Conservation (phyloP, 2,797 vertebrate species). For the Spondyliosoma cantharus region DNA sequence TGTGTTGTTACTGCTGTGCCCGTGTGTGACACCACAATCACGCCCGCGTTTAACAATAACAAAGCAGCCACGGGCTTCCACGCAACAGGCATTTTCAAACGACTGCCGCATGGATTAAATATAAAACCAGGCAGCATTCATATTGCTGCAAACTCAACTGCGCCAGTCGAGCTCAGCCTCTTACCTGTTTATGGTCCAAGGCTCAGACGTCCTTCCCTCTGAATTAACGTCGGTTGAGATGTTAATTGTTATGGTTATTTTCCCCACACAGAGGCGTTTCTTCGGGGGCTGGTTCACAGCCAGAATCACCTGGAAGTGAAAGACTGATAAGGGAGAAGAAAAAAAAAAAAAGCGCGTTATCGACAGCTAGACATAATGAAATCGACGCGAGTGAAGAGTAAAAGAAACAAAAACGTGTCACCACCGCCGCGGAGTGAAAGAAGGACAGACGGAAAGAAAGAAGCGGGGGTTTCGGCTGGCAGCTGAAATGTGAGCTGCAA, state of each 20-base stretch:
- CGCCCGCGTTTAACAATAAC: constrained; percentile 20
- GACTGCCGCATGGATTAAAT: constrained; percentile 7
- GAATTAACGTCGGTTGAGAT: constrained; percentile 30
- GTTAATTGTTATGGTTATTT: constrained; percentile 27
- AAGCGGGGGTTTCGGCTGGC: constrained; percentile 17
- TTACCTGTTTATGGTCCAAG: constrained; percentile 69
- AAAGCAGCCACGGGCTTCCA: constrained; percentile 21
- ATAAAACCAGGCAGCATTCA: constrained; percentile 14
- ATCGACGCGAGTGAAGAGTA: constrained; percentile 11
- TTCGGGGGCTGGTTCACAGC: not conserved
- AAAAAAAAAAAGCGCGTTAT: not conserved
- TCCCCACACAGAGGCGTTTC: constrained; percentile 9
- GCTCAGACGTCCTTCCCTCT: constrained; percentile 20
- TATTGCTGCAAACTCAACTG: constrained; percentile 53
- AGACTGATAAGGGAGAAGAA: not conserved
- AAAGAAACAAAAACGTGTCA: constrained; percentile 10
- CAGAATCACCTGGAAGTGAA: constrained; percentile 13
- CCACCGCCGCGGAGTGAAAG: constrained; percentile 7
- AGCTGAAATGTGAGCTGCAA: constrained; percentile 43
- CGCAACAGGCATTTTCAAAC: constrained; percentile 59
- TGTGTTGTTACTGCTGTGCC: constrained; percentile 22
- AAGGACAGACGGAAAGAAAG: constrained; percentile 33
- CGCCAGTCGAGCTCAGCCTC: constrained; percentile 57
- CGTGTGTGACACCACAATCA: constrained; percentile 4
- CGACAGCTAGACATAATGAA: not conserved